Percentiles rank a stretch among this genome's conserved stretches.
Conservation (phyloP, 1,140 invertebrate species). For the Papilio glaucus region DNA sequence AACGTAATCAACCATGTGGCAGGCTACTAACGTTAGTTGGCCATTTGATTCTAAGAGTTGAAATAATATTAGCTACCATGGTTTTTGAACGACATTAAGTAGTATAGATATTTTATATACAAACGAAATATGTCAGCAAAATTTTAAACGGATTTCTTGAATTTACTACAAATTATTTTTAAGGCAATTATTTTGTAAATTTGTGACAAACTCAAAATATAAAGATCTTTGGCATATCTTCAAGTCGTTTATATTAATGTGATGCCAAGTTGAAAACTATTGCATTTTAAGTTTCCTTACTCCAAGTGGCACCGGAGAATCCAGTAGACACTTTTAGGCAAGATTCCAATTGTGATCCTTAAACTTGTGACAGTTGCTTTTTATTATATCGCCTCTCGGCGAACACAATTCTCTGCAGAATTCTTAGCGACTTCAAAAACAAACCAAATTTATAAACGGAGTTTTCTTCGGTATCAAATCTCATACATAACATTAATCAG, state of each 20-base stretch:
- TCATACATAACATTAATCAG: no score
- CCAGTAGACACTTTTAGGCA: conserved; percentile 16
- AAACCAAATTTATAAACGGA: conserved; percentile 7
- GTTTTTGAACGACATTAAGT: no score
- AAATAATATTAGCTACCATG: no score
- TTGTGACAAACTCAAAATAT: background rate
- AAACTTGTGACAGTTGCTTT: conserved; percentile 18
- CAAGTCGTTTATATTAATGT: conserved; percentile 12
- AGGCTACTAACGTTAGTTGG: no score
- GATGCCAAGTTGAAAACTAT: conserved; percentile 5
- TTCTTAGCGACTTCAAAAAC: conserved; percentile 15
- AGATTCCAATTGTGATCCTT: conserved; percentile 8
- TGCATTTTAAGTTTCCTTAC: conserved; percentile 15
- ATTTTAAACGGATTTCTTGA: no score
- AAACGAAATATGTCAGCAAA: no score
- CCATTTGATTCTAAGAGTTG: no score
- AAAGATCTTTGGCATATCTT: conserved; percentile 7
- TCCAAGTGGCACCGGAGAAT: background rate
- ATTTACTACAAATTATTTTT: background rate
- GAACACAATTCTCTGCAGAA: conserved; percentile 2
- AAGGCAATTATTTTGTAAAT: background rate
- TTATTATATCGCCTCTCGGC: conserved; percentile 1
- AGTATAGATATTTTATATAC: no score
- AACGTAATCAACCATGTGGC: no score
- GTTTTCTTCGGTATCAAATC: background rate